Percentiles rank a stretch among this genome's conserved stretches.
Evolutionary conservation across 2,888 invertebrate species (phyloP).

Genomic region (Frankliniella fusca): DNA sequence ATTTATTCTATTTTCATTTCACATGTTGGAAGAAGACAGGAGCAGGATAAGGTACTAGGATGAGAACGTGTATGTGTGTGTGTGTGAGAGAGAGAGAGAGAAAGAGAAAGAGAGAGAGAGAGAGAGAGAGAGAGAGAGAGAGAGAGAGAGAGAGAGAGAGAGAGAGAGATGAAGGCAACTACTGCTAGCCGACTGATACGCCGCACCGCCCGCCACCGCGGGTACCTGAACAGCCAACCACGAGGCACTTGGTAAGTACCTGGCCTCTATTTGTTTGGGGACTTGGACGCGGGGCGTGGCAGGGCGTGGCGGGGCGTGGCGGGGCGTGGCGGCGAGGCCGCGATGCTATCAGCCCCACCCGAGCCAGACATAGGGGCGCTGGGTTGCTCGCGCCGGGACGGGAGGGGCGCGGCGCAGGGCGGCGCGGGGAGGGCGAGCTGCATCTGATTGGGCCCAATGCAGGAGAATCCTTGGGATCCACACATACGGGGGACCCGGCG

Average conservation of each 20-base stretch:
- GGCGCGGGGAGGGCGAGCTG: not conserved
- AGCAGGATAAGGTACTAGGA: too few relatives aligned
- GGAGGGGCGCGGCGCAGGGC: too few relatives aligned
- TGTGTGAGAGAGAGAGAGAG: not conserved
- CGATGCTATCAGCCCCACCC: not conserved
- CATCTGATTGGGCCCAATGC: constrained; percentile 13
- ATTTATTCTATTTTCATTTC: too few relatives aligned
- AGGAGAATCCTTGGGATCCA: constrained; percentile 12
- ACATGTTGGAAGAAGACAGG: too few relatives aligned
- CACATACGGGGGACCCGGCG: not conserved
- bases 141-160: not conserved
- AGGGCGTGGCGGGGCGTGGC: not conserved
- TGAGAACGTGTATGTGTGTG: not conserved
- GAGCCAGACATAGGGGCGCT: constrained; percentile 25
- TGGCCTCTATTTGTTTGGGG: constrained; percentile 24
- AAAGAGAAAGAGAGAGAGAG: not conserved
- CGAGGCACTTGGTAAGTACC: constrained; percentile 7
- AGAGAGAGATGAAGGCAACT: not conserved
- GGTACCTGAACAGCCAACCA: not conserved
- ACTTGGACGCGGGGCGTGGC: constrained; percentile 15
- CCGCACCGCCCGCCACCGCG: not conserved
- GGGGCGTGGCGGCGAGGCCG: not conserved
- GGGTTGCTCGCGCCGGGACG: not conserved
- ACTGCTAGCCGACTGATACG: not conserved
- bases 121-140: not conserved